Evolutionary conservation across 2,113 vertebrate species (phyloP), one percentile per base, ranked within the genome.

Genomic region (Chaenocephalus aceratus): DNA sequence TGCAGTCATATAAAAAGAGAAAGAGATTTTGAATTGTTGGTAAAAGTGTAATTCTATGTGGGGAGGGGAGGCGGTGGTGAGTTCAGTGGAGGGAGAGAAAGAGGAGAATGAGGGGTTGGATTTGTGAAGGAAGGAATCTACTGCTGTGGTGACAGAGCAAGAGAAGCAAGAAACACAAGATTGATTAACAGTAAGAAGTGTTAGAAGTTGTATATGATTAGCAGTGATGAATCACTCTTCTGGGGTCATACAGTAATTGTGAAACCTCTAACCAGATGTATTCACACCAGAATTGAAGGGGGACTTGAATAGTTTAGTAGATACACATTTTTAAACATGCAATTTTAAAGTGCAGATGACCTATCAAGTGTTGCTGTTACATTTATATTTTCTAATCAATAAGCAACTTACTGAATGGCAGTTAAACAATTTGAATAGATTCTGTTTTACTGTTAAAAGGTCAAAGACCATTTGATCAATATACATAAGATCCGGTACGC

Each of bases 21-120:
- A 21, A 73, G 14, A 36, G 2, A 49, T 65, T 79, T 77, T 46
- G 14, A 41, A 80, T 88, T 82, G 70, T 79, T 75, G 41, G 45
- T 11, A 74, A 78, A 78, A 56, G 23, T 53, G 23, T 46, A 48
- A 77, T 46, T 75, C 45, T 83, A 78, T 65, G 6, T 64, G n/a
- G 54, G 52, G 48, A 62, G 54, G 60, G 21, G 10, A 9, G 48
- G 52, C 46, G 46, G 56, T 11, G 46, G 56, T 11, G 60, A 46
- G 34, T 10, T 45, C 8, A 58, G 48, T 10, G 65, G 64, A 65
- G 68, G 57, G 16, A n/a, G 45, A 79, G 46, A 72, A 6, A 61
- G 69, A 82, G 41, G 45, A 64, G 62, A 83, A 41, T 48, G 26
- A 68, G 16, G 16, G 68, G 60, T 9, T 57, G 36, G 53, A 67